Evolutionary conservation across 2,888 invertebrate species (phyloP).

Genomic region (Coenonympha glycerion): DNA sequence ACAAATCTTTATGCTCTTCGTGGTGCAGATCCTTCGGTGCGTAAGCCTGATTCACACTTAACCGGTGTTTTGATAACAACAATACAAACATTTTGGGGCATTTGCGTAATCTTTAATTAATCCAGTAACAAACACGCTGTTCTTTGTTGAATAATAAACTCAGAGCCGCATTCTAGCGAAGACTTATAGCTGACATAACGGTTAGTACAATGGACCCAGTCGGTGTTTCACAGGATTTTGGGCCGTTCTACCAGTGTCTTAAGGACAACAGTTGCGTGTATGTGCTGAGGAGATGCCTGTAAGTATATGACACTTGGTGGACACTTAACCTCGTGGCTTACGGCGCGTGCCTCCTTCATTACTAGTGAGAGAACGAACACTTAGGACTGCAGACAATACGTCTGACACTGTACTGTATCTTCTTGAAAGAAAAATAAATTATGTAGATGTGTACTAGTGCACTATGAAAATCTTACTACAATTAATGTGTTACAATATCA

Average conservation of each 20-base stretch:
- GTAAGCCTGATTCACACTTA: too few relatives aligned
- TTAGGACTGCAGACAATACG: conserved; percentile 9
- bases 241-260: background rate
- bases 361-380: conserved; percentile 21
- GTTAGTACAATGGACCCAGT: conserved; percentile 18
- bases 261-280: conserved; percentile 14
- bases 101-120: conserved; percentile 6
- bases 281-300: conserved; percentile 16
- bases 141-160: conserved; percentile 15
- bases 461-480: background rate
- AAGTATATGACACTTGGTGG: conserved; percentile 23
- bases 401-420: background rate
- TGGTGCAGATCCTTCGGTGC: too few relatives aligned
- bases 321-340: conserved; percentile 30
- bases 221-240: conserved; percentile 3
- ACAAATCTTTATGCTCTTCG: too few relatives aligned
- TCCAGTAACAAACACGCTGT: conserved; percentile 5
- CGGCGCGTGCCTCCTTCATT: conserved; percentile 28
- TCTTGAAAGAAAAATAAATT: background rate
- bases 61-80: too few relatives aligned
- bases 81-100: background rate
- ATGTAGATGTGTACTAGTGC: too few relatives aligned
- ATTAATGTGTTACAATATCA: too few relatives aligned
- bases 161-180: conserved; percentile 20
- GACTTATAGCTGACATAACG: conserved; percentile 26